Evolutionary conservation across 2,797 vertebrate genomes (phyloP), one percentile per base, ranked within the genome.

Genomic region (Sebastes melanostomus): DNA sequence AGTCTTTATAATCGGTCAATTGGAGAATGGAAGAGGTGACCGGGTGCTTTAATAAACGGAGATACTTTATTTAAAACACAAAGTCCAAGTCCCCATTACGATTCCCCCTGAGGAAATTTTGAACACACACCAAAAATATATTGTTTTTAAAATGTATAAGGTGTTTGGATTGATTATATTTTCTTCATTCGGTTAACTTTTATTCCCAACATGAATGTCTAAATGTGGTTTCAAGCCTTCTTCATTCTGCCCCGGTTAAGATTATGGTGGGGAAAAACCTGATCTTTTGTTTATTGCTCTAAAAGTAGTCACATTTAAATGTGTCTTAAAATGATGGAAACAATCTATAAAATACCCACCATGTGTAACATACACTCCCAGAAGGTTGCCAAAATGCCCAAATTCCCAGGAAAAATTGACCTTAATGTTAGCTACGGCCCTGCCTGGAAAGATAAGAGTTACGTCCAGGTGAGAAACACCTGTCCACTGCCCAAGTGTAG

Each of bases 1-100:
- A n/a, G 46, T 73, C 61, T 72, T 75, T 71, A 66, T 78, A 76
- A 72, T 72, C 55, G 50, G 80, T 86, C 80, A 75, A 14, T 52
- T 60, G 78, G 55, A 89, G 68, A 76, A 65, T 55, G 61, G 6
- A 67, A 52, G 60, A 83, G 67, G 56, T 74, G 78, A 85, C 22
- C 52, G 4, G 32, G 42, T 6, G 3, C 38, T 24, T 52, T 13
- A 52, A 11, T 34, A 5, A 66, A 34, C 55, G 7, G 30, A 69
- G 18, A 59, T 25, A 12, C 29, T 9, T 18, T 18, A 46, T 75
- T 68, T 32, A 56, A 59, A 72, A 68, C 66, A 68, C 8, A 66
- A 8, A 60, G n/a, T 63, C 8, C 16, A 8, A 20, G 46, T 50
- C 3, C 18, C 4, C 6, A 36, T 4, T 55, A 24, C 3, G 3